Evolutionary conservation across 2,888 invertebrate species (phyloP), one percentile per base, ranked within the genome.

Genomic region (Dynastes maya): DNA sequence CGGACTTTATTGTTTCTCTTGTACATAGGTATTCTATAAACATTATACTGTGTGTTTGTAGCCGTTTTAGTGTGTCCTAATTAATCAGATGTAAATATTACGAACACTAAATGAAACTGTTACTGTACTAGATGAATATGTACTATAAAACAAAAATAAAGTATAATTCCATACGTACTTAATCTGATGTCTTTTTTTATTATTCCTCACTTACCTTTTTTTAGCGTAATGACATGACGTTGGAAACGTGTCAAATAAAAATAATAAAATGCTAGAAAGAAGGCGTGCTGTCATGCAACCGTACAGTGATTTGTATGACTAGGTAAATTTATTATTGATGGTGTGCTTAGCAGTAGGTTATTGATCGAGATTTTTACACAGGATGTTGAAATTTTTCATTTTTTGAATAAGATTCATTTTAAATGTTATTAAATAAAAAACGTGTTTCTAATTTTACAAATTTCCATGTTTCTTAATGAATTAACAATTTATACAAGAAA

Each of bases 251-350:
- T 49, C 68, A 45, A 68, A 68, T 45, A 68, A 68, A 49, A 68
- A 65, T 49, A 68, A 68, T 27, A 68, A 49, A 49, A 11, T 45
- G 49, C 22, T 22, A 16, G 40, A 49, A 68, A 27, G 29, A 72
- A 72, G 58, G 29, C 37, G 61, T 45, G 72, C 72, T 72, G 72
- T 72, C 72, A 61, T 45, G 40, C 22, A 61, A 58, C 45, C 32
- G 40, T 58, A 58, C 40, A 32, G 61, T 72, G 72, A 72, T 72
- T 72, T 72, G 72, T 58, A 72, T 72, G 72, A 72, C 72, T 53
- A 72, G 27, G 40, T 16, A 45, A 40, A 72, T 72, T 27, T 72
- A 61, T 72, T 72, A 72, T 72, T 72, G 72, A 72, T 72, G 27
- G 58, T 72, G 11, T 37, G 45, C 72, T 72, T 61, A 58, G 8